Base-by-base conservation (phyloP, 2,113 vertebrate genomes). In the Romanogobio albipinnatus region DNA sequence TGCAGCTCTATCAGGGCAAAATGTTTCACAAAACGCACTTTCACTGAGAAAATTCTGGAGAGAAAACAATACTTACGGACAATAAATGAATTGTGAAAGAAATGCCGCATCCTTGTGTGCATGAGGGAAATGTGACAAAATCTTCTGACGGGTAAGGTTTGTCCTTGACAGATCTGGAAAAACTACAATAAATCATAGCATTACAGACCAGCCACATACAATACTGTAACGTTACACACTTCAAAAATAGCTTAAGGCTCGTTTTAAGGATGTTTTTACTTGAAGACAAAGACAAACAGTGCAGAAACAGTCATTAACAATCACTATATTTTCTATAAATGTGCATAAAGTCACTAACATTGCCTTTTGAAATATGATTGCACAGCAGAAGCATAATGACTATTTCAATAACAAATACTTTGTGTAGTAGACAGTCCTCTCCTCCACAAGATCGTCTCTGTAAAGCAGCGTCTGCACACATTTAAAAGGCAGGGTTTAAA, bases 111-210 rank as follows among this genome's bases (percentile, higher is more conserved):
- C 22, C 36, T 66, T 83, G 4, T 75, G 51, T 24, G 61, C 36
- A 76, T 9, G 22, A 56, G 49, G 5, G 33, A n/a, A 59, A 19
- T 6, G 73, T 29, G 59, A n/a, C 45, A 33, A 76, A 53, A 68
- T 29, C 51, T 71, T 76, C n/a, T n/a, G 61, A 51, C 14, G 56
- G 19, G 9, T 1, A 79, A 22, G 4, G 3, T 76, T 83, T 61
- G 61, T 47, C 26, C 81, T 53, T 62, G 71, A 86, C 10, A 81
- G 51, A 86, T 64, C 87, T 88, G 77, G 22, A 85, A 58, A 80
- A 29, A 29, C 29, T 29, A 29, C 29, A 29, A 64, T 4, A 79
- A 58, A 10, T 3, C 56, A 43, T 1, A 62, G 26, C 9, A n/a
- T 77, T n/a, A 70, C 47, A 70, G 10, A 70, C 51, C 22, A 71